Conservation (phyloP, 2,888 invertebrate genomes). For the Aquatica leii region DNA sequence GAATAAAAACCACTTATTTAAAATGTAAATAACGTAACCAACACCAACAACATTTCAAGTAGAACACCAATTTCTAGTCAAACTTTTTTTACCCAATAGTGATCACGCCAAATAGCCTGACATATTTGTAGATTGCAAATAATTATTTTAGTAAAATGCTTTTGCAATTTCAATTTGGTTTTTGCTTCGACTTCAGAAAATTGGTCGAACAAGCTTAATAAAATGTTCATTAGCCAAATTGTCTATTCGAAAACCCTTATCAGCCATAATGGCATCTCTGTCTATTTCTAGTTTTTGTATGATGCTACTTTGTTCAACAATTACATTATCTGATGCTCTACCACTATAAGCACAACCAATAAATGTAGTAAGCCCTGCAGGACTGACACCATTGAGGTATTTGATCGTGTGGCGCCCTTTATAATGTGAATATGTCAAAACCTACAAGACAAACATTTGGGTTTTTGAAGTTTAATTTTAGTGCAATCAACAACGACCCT, state of each 20-base stretch:
- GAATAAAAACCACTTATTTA: too few relatives aligned
- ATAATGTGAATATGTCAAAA: neutral
- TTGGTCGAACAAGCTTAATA: neutral
- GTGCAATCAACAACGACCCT: slow-evolving; percentile 28
- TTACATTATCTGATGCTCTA: neutral
- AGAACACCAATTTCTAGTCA: too few relatives aligned
- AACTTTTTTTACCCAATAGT: too few relatives aligned
- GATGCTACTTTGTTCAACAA: neutral
- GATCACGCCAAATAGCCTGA: too few relatives aligned
- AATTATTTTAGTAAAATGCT: too few relatives aligned
- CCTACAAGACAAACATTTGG: too few relatives aligned
- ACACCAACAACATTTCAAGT: too few relatives aligned
- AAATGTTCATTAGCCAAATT: neutral
- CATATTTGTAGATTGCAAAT: too few relatives aligned
- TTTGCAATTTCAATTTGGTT: slow-evolving; percentile 18
- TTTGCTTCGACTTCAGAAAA: slow-evolving; percentile 8
- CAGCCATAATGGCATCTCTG: neutral
- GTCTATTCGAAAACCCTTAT: neutral
- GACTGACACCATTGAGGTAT: neutral
- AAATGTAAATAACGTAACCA: too few relatives aligned
- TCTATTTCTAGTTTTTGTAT: neutral
- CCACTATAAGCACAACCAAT: neutral
- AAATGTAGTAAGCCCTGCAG: neutral
- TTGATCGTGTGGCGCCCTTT: neutral
- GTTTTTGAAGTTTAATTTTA: too few relatives aligned